Evolutionary conservation across 2,888 invertebrate genomes (phyloP).

Genomic region (Acrobasis suavella): DNA sequence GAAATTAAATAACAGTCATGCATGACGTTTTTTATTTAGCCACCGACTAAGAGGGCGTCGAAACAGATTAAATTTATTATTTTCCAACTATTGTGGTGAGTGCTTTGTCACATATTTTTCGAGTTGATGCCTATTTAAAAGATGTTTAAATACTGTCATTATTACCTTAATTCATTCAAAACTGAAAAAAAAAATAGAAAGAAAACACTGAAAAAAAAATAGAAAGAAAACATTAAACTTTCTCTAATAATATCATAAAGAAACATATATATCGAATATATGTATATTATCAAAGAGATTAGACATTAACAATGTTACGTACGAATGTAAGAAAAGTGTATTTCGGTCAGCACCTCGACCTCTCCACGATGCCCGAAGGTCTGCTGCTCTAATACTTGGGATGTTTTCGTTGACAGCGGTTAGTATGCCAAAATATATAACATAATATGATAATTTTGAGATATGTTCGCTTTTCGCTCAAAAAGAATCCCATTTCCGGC

Average conservation of each 20-base stretch:
- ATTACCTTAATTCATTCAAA: too few relatives aligned
- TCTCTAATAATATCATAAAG: not conserved
- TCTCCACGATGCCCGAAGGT: conserved; percentile 53
- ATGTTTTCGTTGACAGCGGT: conserved; percentile 39
- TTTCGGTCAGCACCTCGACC: conserved; percentile 55
- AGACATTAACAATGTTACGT: not conserved
- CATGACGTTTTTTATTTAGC: not conserved
- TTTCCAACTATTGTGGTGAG: too few relatives aligned
- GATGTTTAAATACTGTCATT: too few relatives aligned
- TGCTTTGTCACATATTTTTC: too few relatives aligned
- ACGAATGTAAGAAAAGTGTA: conserved; percentile 33
- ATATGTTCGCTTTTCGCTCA: conserved; percentile 10
- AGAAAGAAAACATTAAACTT: too few relatives aligned
- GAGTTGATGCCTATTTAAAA: too few relatives aligned
- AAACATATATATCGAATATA: not conserved
- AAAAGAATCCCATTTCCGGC: conserved; percentile 22
- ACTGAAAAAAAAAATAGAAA: too few relatives aligned
- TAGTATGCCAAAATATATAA: conserved; percentile 39
- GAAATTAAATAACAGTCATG: not conserved
- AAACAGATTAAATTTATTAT: too few relatives aligned
- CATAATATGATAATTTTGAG: conserved; percentile 16
- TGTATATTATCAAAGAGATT: not conserved
- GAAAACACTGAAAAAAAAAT: too few relatives aligned
- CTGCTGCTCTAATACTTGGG: conserved; percentile 42
- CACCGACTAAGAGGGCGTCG: too few relatives aligned